A percentile compares a stretch with the other conserved stretches of the same genome.
Conservation (phyloP, 2,113 vertebrate genomes). For the Archilochus colubris region DNA sequence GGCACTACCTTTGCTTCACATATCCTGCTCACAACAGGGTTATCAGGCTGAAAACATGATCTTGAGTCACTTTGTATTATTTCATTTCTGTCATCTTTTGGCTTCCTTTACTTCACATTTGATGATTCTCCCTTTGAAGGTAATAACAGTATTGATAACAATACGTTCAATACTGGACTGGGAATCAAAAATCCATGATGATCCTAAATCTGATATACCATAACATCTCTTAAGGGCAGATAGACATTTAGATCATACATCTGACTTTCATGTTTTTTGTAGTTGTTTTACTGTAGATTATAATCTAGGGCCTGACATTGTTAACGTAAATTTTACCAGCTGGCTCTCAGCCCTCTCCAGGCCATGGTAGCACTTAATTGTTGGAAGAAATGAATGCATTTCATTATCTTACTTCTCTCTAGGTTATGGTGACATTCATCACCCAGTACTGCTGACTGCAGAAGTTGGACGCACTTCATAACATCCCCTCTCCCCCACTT, state of each 20-base stretch:
- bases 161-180: background rate
- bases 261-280: background rate
- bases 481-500: background rate
- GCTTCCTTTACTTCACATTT: background rate
- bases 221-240: background rate
- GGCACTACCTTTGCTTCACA: background rate
- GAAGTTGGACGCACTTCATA: constrained; percentile 13
- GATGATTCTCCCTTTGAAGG: background rate
- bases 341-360: background rate
- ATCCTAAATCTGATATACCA: background rate
- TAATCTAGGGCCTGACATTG: background rate
- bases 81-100: background rate
- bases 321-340: constrained; percentile 1
- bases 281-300: background rate
- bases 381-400: constrained; percentile 3
- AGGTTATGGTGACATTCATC: constrained; percentile 45
- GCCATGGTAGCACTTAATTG: background rate
- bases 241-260: background rate
- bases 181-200: background rate
- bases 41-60: background rate
- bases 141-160: background rate
- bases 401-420: constrained; percentile 20
- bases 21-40: background rate
- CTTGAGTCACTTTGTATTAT: background rate
- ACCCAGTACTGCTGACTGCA: constrained; percentile 34